Percentiles rank a stretch among this genome's conserved stretches.
Evolutionary conservation across 2,888 invertebrate species (phyloP).

Genomic region (Lysandra bellargus): DNA sequence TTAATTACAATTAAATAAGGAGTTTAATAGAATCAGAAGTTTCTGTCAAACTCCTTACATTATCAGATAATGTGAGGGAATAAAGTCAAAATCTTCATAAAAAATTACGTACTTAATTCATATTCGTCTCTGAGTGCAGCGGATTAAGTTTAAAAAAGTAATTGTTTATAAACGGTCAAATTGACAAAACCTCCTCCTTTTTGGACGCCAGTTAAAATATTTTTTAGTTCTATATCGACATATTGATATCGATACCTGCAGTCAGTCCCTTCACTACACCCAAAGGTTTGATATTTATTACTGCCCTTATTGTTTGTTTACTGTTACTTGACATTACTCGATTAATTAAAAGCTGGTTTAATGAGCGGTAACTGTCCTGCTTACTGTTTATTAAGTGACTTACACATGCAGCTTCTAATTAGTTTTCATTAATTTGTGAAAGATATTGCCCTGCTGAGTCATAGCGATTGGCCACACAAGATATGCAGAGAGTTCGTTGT

Average conservation of each 20-base stretch:
- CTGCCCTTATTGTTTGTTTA: conserved; percentile 27
- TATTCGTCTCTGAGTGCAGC: no score
- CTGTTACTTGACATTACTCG: conserved; percentile 16
- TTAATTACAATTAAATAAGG: no score
- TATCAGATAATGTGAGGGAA: no score
- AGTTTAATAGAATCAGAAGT: no score
- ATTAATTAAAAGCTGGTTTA: conserved; percentile 30
- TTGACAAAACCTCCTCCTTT: no score
- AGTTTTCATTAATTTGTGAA: not conserved
- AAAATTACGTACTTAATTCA: no score
- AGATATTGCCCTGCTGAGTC: not conserved
- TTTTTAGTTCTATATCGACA: not conserved
- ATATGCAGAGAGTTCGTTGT: not conserved
- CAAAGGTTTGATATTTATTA: conserved; percentile 24
- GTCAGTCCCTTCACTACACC: not conserved
- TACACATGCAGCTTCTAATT: conserved; percentile 6
- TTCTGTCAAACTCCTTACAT: no score
- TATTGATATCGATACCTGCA: not conserved
- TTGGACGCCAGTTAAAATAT: no score
- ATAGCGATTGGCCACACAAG: not conserved
- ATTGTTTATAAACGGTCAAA: no score
- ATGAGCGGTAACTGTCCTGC: not conserved
- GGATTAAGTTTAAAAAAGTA: no score
- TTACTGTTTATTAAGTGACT: conserved; percentile 19
- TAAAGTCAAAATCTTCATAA: no score